Percentiles rank a stretch among this genome's conserved stretches.
Evolutionary conservation across 2,797 vertebrate species (phyloP).

Genomic region (Myotis myotis): DNA sequence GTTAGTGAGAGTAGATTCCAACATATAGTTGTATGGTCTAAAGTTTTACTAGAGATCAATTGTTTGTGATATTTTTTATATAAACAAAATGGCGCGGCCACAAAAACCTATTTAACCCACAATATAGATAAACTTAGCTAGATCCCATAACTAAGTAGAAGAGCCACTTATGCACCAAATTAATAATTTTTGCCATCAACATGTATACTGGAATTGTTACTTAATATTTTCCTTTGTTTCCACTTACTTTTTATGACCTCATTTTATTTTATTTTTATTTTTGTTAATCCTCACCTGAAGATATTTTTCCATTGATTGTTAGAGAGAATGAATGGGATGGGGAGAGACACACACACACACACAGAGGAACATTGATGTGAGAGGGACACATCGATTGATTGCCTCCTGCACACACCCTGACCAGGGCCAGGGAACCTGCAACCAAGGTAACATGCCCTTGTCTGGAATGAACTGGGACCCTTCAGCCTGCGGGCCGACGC

Average conservation of each 20-base stretch:
- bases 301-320: background rate
- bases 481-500: background rate
- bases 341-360: background rate
- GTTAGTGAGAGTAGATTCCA: background rate
- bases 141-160: no score
- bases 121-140: background rate
- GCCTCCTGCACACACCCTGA: background rate
- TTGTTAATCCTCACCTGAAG: background rate
- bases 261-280: slow-evolving; percentile 26
- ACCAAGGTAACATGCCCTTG: background rate
- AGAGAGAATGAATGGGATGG: background rate
- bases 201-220: background rate
- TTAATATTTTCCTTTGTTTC: slow-evolving; percentile 32
- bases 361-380: no score
- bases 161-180: background rate
- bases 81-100: background rate
- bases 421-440: background rate
- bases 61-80: background rate
- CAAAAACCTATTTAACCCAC: slow-evolving; percentile 10
- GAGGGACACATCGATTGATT: background rate
- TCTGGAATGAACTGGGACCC: background rate
- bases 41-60: background rate
- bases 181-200: background rate
- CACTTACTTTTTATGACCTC: slow-evolving; percentile 40
- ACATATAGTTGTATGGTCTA: background rate